Evolutionary conservation across 2,113 vertebrate species (phyloP), one percentile per base, ranked within the genome.

Genomic region (Podilymbus podiceps): DNA sequence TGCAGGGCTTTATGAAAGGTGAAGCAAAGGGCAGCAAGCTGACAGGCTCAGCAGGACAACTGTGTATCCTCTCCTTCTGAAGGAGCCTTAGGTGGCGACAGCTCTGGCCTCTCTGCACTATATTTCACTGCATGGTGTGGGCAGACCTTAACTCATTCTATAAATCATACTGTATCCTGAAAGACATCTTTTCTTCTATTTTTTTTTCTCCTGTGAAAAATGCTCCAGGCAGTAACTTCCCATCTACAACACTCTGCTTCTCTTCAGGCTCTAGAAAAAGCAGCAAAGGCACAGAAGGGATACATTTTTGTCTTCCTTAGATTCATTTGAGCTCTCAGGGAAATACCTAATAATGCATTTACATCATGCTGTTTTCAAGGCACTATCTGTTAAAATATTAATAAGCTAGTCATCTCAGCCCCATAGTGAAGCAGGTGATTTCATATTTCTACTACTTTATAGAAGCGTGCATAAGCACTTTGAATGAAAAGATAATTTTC

Each of bases 341-440:
- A 81, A 77, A 94, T 42, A 84, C 15, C 68, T 63, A 90, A 84
- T 58, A 89, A 92, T 78, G 64, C 58, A 49, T 87, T 86, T 95
- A 81, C 33, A 82, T 72, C 88, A 71, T 59, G 56, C 72, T 93
- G 66, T 81, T 92, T 90, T 92, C 90, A 93, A 88, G 81, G 68
- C 47, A 44, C 19, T 67, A 15, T 20, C 67, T 88, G 75, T 86
- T 94, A 74, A 94, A 94, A 90, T 78, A 93, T 89, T 92, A 86
- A 96, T 74, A 83, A 81, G n/a, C 22, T 55, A 15, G 47, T 88
- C 10, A 24, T 88, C 60, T 93, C 64, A 78, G 66, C 35, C 44
- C 68, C 53, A 52, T 12, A 24, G 67, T n/a, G 28, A 76, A 76
- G 16, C 38, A 75, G 73, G 44, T 78, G 62, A 87, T 74, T 95